Evolutionary conservation across 2,888 invertebrate species (phyloP), one percentile per base, ranked within the genome.

Genomic region (Coronaproctus castanopsis): DNA sequence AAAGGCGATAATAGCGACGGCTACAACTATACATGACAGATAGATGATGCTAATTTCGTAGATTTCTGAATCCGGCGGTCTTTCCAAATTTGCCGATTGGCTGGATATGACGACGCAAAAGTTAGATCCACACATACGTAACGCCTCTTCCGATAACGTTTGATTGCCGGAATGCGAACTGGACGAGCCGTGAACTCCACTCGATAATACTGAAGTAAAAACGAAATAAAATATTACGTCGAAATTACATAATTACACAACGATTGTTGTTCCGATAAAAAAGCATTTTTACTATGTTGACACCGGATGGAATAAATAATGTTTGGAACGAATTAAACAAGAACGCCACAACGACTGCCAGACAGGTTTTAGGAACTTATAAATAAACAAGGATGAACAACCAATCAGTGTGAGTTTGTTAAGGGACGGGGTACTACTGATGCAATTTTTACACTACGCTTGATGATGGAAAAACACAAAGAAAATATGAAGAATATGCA

Each of bases 41-140:
- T 93, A 95, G 67, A 93, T 90, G 66, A 85, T 81, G 57, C 87
- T 84, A 69, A 93, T 87, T 71, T 85, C 85, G 71, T 87, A 89
- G 69, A 92, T 87, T 77, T 91, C 87, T 61, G 79, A 78, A 68
- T 86, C 84, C 56, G 84, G 84, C 1, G 92, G 92, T 65, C 89
- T 77, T 66, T 82, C 80, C 63, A 91, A 74, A 69, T 83, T 86
- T 65, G 81, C 81, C 70, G 85, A 85, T 65, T 78, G 82, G 63
- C 80, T 79, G 52, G 82, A 82, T 21, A 64, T 62, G 65, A 80
- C 76, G 68, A 84, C 80, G 73, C 88, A 87, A 73, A 88, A 88
- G 71, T 85, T 85, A 1, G 88, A 85, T 3, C 88, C 88, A 69
- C 88, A 89, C 3, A 72, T 73, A 59, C 77, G 75, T 62, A 83